Conservation (phyloP, 2,113 vertebrate species). For the Tenebrosternarchus preto region DNA sequence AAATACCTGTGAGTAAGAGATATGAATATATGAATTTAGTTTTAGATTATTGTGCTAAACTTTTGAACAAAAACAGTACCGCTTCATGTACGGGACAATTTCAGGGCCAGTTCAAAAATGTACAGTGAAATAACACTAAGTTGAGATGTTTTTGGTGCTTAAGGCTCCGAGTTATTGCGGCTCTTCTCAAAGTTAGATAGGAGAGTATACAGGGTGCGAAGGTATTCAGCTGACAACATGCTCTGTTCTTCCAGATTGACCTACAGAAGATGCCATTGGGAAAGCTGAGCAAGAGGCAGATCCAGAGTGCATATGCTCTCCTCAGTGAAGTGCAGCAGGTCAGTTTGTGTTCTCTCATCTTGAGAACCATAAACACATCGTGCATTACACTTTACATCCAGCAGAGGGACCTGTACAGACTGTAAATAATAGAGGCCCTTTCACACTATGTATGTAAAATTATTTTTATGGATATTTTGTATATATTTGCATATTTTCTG, state of each 20-base stretch:
- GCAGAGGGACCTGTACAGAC: neutral
- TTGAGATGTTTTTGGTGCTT: neutral
- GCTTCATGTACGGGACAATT: too few relatives aligned
- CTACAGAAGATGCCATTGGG: slow-evolving; percentile 98
- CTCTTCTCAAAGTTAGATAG: neutral
- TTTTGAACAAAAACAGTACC: too few relatives aligned
- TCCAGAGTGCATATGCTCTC: slow-evolving; percentile 95
- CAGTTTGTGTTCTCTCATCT: slow-evolving; percentile 44
- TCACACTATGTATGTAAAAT: too few relatives aligned
- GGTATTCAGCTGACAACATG: neutral
- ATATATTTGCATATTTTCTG: too few relatives aligned
- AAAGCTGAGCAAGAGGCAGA: slow-evolving; percentile 96
- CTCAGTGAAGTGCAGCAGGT: slow-evolving; percentile 97
- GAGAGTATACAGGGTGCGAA: neutral
- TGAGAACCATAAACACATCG: neutral
- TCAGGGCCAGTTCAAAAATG: too few relatives aligned
- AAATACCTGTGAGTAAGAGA: too few relatives aligned
- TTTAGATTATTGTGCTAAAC: too few relatives aligned
- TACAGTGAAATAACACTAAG: too few relatives aligned
- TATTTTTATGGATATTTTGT: too few relatives aligned
- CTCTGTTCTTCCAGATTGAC: slow-evolving; percentile 83
- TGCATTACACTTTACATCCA: neutral
- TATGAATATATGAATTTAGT: too few relatives aligned
- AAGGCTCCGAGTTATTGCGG: neutral
- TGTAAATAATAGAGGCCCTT: too few relatives aligned